Conservation (phyloP, 1,140 invertebrate species). For the Metaphire vulgaris region DNA sequence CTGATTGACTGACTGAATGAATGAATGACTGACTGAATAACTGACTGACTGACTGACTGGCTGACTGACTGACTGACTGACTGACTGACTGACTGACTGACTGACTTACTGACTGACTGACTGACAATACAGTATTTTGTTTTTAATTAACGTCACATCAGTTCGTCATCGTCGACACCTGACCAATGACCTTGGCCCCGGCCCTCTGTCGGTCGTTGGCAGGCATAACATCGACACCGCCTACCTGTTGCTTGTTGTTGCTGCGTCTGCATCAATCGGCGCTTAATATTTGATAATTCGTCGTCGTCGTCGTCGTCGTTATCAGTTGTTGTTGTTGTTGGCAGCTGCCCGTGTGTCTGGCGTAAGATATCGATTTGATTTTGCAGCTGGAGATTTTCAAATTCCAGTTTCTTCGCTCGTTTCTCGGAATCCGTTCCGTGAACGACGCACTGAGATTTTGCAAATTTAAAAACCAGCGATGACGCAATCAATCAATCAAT, state of each 20-base stretch:
- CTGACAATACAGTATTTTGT: too few relatives aligned
- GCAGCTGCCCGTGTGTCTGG: constrained; percentile 4
- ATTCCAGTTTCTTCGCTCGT: constrained; percentile 6
- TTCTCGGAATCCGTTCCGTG: constrained; percentile 14
- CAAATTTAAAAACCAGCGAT: background rate
- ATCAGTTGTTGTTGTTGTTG: too few relatives aligned
- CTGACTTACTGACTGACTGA: constrained; percentile 16
- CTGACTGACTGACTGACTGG: constrained; percentile 24
- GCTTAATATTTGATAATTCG: too few relatives aligned
- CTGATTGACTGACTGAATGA: constrained; percentile 60
- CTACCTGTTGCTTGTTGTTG: too few relatives aligned
- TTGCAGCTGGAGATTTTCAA: constrained; percentile 7
- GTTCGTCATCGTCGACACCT: too few relatives aligned
- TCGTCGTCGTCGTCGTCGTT: too few relatives aligned
- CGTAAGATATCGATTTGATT: background rate
- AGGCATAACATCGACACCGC: too few relatives aligned
- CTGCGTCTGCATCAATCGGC: too few relatives aligned
- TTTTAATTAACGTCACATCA: too few relatives aligned
- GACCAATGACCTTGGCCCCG: too few relatives aligned
- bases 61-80: constrained; percentile 28
- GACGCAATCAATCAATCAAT: too few relatives aligned
- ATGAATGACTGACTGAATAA: constrained; percentile 36
- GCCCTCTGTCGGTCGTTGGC: too few relatives aligned
- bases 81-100: constrained; percentile 29
- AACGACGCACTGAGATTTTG: background rate